A percentile compares a stretch with the other conserved stretches of the same genome.
phyloP scores from a whole-genome alignment of 2,797 vertebrate species.

The Ptychadena robeensis region DNA sequence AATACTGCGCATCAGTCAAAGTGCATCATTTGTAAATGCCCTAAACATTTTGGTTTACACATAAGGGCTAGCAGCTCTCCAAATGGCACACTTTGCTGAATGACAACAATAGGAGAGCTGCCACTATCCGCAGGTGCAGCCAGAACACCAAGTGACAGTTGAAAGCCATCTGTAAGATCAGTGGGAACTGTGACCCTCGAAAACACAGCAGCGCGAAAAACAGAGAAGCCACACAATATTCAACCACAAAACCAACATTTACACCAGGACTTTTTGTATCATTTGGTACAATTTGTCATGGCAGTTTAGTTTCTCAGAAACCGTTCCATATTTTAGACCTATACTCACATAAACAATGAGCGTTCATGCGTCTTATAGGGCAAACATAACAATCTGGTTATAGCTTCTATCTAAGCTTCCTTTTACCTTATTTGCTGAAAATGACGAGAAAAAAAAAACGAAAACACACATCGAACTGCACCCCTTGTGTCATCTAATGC shows the following conservation, averaged over 20 bases:
- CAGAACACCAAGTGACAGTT: not conserved
- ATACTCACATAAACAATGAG: too few relatives aligned
- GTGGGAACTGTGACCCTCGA: not conserved
- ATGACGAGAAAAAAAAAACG: too few relatives aligned
- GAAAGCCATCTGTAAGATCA: not conserved
- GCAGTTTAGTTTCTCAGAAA: not conserved
- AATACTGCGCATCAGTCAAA: too few relatives aligned
- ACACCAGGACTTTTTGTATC: not conserved
- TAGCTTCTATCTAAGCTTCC: too few relatives aligned
- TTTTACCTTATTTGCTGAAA: too few relatives aligned
- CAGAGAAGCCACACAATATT: not conserved
- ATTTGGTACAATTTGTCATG: not conserved
- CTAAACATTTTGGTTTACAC: too few relatives aligned
- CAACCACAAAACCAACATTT: not conserved
- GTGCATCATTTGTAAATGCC: too few relatives aligned
- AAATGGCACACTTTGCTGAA: not conserved
- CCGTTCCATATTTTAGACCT: too few relatives aligned
- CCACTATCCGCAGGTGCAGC: constrained; percentile 8
- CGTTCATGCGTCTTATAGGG: too few relatives aligned
- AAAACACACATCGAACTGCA: too few relatives aligned
- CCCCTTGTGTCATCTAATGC: too few relatives aligned
- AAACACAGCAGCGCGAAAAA: not conserved
- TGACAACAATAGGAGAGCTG: not conserved
- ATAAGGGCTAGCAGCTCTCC: not conserved
- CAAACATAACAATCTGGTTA: too few relatives aligned